Conservation (phyloP, 2,113 vertebrate genomes). For the Cyprinodon brontotheroides region DNA sequence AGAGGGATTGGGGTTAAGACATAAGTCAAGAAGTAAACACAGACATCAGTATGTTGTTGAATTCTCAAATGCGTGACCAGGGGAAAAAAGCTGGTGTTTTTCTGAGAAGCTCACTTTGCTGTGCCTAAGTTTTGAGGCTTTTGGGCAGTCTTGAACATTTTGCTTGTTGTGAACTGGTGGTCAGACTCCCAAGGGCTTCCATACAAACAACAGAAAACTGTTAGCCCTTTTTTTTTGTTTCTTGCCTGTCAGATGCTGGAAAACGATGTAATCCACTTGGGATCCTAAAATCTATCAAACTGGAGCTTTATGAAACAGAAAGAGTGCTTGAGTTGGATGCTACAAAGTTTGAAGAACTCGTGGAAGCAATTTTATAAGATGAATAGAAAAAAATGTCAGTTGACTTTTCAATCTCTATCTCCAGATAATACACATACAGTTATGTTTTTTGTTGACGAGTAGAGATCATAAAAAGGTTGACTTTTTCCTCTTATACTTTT, state of each 20-base stretch:
- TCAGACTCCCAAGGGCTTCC: background rate
- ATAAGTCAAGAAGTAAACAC: conserved; percentile 8
- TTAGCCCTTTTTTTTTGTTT: background rate
- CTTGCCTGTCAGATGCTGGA: background rate
- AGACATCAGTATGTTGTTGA: background rate
- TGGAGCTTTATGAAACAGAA: background rate
- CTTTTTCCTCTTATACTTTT: too few relatives aligned
- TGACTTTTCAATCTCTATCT: background rate
- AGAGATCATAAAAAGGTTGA: too few relatives aligned
- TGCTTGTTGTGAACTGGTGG: background rate
- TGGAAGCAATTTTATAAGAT: background rate
- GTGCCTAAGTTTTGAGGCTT: background rate
- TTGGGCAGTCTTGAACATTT: background rate
- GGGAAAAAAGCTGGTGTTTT: background rate
- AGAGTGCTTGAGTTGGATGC: background rate
- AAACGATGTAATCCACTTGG: background rate
- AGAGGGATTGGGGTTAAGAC: background rate
- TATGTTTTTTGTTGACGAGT: background rate
- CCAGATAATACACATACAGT: background rate
- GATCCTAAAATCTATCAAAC: background rate
- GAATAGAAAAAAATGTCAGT: background rate
- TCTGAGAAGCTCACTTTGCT: background rate
- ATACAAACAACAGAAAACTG: background rate
- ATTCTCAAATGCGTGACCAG: background rate
- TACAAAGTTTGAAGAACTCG: background rate